Percentiles rank a stretch among this genome's conserved stretches.
These are phyloP conservation scores for Smittia aterrima DNA, from an alignment of 2,888 invertebrate species.

Conservation along the genomic window DNA sequence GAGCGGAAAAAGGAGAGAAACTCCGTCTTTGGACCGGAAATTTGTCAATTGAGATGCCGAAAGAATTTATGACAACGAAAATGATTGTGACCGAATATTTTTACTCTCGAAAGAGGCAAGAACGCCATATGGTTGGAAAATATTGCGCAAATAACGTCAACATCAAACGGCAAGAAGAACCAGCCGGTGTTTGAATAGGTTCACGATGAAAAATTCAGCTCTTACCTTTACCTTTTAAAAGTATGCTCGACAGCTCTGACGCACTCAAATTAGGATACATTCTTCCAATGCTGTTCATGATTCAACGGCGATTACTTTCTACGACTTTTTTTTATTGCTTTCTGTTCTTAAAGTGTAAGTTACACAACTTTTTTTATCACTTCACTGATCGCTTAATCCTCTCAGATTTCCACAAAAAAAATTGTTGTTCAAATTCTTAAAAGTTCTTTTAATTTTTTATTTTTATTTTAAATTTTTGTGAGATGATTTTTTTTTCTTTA, in stretches of 20 bases:
- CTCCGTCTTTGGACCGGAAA: background rate
- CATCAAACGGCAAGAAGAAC: background rate
- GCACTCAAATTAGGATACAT: constrained; percentile 34
- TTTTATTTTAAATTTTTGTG: no score
- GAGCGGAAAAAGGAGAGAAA: background rate
- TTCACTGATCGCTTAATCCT: constrained; percentile 8
- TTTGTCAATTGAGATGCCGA: background rate
- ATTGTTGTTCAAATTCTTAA: background rate
- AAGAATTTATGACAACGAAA: background rate
- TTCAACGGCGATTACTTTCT: background rate
- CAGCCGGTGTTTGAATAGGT: constrained; percentile 1
- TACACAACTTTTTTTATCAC: constrained; percentile 25
- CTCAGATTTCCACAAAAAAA: background rate
- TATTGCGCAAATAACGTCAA: background rate
- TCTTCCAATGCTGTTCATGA: constrained; percentile 36
- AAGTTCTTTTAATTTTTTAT: constrained; percentile 14
- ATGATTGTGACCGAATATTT: no score
- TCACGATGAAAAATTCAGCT: background rate
- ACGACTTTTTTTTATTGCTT: constrained; percentile 19
- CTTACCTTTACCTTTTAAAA: constrained; percentile 31
- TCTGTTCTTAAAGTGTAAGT: background rate
- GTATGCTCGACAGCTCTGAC: constrained; percentile 31
- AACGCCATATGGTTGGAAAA: background rate
- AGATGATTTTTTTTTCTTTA: constrained; percentile 16
- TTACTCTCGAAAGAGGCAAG: background rate